Base-by-base conservation (phyloP, 2,797 vertebrate species). In the Enteromius anoplus region DNA sequence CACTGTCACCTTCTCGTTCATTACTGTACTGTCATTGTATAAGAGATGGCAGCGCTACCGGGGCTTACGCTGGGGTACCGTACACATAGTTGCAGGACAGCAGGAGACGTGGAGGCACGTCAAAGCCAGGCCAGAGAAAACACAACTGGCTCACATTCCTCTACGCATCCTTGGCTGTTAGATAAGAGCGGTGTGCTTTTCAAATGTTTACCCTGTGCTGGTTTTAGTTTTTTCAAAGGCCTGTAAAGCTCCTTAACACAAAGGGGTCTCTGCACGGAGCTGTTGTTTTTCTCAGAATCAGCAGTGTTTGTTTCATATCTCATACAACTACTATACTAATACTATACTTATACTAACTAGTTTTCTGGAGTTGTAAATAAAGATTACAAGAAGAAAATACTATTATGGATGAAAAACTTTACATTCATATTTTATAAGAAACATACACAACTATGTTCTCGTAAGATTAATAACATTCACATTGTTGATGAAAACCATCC, bases 41-140 rank as follows among this genome's bases (percentile, higher is more conserved):
- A 80, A 49, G 34, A 17, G 21, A 42, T 4, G 2, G 10, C 14
- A 29, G 64, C 17, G n/a, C 84, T 72, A 69, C 60, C 19, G 34
- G 29, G 58, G 82, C 51, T 86, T 77, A 81, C 4, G 62, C 53
- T 17, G 19, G 65, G 78, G 72, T 81, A 75, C 71, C 19, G 11
- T 75, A 73, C 75, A 82, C 78, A 75, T 53, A 47, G 68, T 68
- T 78, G 58, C 2, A 32, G 53, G 32, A 66, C 37, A 58, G 51
- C 66, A 40, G 55, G 78, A 29, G 47, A 53, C 32, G 26, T 70
- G 73, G 66, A 58, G 10, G 51, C 29, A 64, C 47, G 83, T 70
- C 84, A 78, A 82, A 70, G 14, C 14, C 81, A 29, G 66, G 75
- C 76, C 86, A 87, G 73, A 70, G 62, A 73, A 86, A 81, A 84